Evolutionary conservation across 1,140 invertebrate genomes (phyloP).

Genomic region (Eupeodes corollae): DNA sequence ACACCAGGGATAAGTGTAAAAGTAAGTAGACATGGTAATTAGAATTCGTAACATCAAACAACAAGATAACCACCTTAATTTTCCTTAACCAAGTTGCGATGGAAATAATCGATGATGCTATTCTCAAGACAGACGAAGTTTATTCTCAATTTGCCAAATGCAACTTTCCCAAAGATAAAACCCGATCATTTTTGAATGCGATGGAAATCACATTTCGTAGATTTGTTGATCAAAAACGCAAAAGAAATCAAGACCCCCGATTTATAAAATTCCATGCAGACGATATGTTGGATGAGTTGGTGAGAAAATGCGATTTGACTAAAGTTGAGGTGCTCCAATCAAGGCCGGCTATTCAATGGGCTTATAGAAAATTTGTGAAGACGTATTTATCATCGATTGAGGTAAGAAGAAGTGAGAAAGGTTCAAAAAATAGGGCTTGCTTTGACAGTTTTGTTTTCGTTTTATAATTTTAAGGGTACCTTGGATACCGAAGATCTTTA

Average conservation of each 20-base stretch:
- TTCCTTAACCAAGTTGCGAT: slow-evolving; percentile 19
- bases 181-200: slow-evolving; percentile 18
- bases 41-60: neutral
- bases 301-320: slow-evolving; percentile 21
- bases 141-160: slow-evolving; percentile 29
- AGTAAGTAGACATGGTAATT: slow-evolving; percentile 9
- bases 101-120: slow-evolving; percentile 21
- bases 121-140: slow-evolving; percentile 24
- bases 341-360: slow-evolving; percentile 25
- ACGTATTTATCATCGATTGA: slow-evolving; percentile 26
- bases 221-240: slow-evolving; percentile 25
- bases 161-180: slow-evolving; percentile 23
- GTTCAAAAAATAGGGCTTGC: too few species aligned
- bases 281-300: slow-evolving; percentile 27
- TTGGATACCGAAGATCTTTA: too few species aligned
- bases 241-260: slow-evolving; percentile 22
- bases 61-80: neutral
- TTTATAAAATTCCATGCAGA: slow-evolving; percentile 19
- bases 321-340: slow-evolving; percentile 20
- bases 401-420: slow-evolving; percentile 3
- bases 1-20: slow-evolving; percentile 47
- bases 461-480: too few species aligned
- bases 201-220: slow-evolving; percentile 32
- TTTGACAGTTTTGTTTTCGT: too few species aligned
- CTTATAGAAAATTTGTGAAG: slow-evolving; percentile 29